Conservation (phyloP, 1,140 invertebrate genomes). For the Sesamia nonagrioides region DNA sequence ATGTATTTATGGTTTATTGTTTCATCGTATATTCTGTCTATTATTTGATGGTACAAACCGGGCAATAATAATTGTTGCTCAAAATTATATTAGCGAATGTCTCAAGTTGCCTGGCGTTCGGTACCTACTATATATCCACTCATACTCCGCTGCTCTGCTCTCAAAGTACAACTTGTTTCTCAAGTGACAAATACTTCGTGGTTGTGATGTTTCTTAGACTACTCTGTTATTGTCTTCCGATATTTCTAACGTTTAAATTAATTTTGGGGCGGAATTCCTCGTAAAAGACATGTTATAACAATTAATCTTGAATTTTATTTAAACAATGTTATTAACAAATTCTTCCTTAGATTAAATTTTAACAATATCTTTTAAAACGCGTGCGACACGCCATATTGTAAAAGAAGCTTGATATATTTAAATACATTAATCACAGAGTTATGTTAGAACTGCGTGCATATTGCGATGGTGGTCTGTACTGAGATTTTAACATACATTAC, state of each 20-base stretch:
- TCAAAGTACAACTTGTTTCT: conserved; percentile 35
- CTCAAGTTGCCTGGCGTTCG: conserved; percentile 13
- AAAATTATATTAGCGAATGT: conserved; percentile 63
- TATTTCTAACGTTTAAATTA: conserved; percentile 66
- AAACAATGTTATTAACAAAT: conserved; percentile 68
- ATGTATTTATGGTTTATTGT: conserved; percentile 76
- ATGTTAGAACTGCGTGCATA: background rate
- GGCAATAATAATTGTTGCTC: conserved; percentile 79
- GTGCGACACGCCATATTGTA: conserved; percentile 71
- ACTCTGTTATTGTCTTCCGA: conserved; percentile 77
- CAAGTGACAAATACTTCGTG: conserved; percentile 61
- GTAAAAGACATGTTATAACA: conserved; percentile 81
- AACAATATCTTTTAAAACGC: conserved; percentile 54
- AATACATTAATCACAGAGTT: conserved; percentile 40
- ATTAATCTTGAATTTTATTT: conserved; percentile 51
- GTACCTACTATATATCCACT: background rate
- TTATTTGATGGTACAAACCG: conserved; percentile 80
- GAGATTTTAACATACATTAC: background rate
- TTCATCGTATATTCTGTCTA: conserved; percentile 71
- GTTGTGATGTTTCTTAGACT: conserved; percentile 78
- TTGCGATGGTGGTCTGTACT: background rate
- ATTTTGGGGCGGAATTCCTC: conserved; percentile 83
- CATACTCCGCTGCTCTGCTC: conserved; percentile 30
- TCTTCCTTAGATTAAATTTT: conserved; percentile 68
- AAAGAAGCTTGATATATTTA: conserved; percentile 44